These are phyloP conservation scores for Dermochelys coriacea DNA, from an alignment of 2,797 vertebrate genomes.

Conservation along the genomic window DNA sequence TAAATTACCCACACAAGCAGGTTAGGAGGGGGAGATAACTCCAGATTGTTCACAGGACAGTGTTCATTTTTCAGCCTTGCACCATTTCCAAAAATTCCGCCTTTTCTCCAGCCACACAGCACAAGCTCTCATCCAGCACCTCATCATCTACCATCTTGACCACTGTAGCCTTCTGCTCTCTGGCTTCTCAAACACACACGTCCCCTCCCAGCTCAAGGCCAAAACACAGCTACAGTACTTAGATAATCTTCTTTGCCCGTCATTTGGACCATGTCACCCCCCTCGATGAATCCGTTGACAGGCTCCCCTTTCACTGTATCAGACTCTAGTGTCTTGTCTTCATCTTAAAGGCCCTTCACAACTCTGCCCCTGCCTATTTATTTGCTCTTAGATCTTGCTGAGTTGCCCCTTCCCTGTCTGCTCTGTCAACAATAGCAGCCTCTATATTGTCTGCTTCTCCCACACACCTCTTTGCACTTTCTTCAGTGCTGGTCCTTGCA, in stretches of 20 bases:
- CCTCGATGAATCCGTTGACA: background rate
- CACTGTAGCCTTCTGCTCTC: background rate
- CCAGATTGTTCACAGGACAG: background rate
- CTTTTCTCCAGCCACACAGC: background rate
- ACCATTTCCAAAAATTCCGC: background rate
- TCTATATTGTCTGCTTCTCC: background rate
- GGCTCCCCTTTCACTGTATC: accelerated
- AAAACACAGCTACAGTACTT: background rate
- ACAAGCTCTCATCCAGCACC: background rate
- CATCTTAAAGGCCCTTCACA: background rate
- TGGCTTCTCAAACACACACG: background rate
- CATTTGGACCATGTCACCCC: background rate
- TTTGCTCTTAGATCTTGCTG: background rate
- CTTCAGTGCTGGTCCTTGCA: background rate
- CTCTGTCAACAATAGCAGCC: accelerated
- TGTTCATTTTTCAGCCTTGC: background rate
- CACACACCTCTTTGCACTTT: accelerated
- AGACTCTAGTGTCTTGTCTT: background rate
- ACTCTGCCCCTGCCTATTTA: background rate
- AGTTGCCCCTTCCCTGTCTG: accelerated
- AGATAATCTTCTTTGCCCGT: background rate
- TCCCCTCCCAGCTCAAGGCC: background rate
- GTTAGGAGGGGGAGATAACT: background rate
- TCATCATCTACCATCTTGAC: background rate
- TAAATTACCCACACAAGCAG: background rate